Conservation (phyloP, 1,140 invertebrate species). For the Daktulosphaira vitifoliae region DNA sequence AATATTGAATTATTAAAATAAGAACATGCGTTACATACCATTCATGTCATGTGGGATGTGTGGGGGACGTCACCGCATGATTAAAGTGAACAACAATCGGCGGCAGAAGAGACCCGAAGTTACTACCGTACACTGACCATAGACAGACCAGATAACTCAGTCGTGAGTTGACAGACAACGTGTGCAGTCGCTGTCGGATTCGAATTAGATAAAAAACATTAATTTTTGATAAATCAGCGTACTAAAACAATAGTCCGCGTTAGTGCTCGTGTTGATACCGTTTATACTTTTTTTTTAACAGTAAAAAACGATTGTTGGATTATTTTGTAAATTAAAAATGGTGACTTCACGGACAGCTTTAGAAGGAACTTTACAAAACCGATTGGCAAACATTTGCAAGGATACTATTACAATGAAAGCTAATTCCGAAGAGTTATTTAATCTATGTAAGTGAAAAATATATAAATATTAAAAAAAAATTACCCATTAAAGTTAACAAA, state of each 20-base stretch:
- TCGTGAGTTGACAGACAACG: constrained; percentile 1
- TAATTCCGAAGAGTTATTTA: background rate
- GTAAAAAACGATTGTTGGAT: too few species aligned
- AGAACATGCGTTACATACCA: too few species aligned
- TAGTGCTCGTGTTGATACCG: too few species aligned
- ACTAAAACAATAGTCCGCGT: too few species aligned
- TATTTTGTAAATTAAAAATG: background rate
- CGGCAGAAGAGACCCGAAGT: background rate
- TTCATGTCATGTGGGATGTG: constrained; percentile 10
- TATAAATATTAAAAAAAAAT: too few species aligned
- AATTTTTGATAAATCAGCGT: too few species aligned
- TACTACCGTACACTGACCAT: too few species aligned
- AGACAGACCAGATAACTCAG: background rate
- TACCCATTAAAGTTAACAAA: too few species aligned
- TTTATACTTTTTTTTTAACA: too few species aligned
- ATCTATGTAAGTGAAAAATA: constrained; percentile 9
- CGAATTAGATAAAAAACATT: too few species aligned
- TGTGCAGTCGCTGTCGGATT: background rate
- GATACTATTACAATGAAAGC: background rate
- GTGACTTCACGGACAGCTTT: constrained; percentile 12
- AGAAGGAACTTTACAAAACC: constrained; percentile 8
- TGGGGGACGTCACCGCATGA: constrained; percentile 20
- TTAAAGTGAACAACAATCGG: constrained; percentile 9
- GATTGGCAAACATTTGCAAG: constrained; percentile 4
- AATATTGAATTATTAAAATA: too few species aligned